phyloP scores from a whole-genome alignment of 2,797 vertebrate species.

The Anolis apletophallus region DNA sequence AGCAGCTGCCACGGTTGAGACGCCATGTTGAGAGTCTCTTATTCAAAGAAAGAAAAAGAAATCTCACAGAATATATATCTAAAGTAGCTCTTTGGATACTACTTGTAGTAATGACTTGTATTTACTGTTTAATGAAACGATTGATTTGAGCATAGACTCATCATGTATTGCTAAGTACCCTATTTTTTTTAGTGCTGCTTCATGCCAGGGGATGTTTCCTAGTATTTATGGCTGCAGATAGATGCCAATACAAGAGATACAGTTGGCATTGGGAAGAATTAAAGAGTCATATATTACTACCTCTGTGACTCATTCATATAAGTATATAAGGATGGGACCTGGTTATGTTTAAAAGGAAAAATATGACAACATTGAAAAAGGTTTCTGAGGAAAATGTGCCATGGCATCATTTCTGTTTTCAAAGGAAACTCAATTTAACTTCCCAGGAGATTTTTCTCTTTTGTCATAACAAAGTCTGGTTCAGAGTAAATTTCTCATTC shows the following conservation, averaged over 20 bases:
- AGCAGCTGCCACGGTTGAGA: no score
- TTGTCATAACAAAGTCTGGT: slow-evolving; percentile 76
- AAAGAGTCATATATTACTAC: slow-evolving; percentile 38
- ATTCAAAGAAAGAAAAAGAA: neutral
- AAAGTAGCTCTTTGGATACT: neutral
- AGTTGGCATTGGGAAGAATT: neutral
- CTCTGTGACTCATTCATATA: slow-evolving; percentile 44
- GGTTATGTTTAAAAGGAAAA: slow-evolving; percentile 53
- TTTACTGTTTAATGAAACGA: neutral
- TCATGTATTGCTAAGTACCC: neutral
- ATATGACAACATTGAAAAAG: slow-evolving; percentile 54
- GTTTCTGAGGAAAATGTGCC: slow-evolving; percentile 59
- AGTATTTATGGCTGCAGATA: neutral
- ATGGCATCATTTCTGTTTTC: slow-evolving; percentile 74
- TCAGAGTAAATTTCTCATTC: slow-evolving; percentile 74
- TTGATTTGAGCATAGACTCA: neutral
- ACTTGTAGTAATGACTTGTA: neutral
- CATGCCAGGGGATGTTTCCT: neutral
- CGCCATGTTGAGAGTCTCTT: neutral
- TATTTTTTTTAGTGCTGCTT: no score
- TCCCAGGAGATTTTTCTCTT: slow-evolving; percentile 71
- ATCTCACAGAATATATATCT: neutral
- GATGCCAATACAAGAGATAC: neutral
- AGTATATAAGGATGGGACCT: slow-evolving; percentile 29
- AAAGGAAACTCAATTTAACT: slow-evolving; percentile 71